Evolutionary conservation across 2,888 invertebrate genomes (phyloP).

Genomic region (Pheosia gnoma): DNA sequence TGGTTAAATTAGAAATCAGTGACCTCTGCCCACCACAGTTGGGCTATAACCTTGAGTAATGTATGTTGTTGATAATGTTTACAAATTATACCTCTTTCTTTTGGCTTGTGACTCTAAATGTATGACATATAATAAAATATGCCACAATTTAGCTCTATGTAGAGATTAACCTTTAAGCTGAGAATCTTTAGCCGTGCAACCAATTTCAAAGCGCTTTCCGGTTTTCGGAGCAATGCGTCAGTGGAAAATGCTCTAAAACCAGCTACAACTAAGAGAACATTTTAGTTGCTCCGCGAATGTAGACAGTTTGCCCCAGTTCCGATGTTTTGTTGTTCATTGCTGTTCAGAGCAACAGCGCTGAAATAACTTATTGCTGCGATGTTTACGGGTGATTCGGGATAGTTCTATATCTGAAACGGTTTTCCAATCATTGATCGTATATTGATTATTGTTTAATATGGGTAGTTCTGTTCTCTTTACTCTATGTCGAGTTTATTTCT

Average conservation of each 20-base stretch:
- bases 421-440: background rate
- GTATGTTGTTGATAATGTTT: too few species aligned
- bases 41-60: too few species aligned
- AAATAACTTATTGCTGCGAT: background rate
- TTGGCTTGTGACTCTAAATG: too few species aligned
- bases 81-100: too few species aligned
- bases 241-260: background rate
- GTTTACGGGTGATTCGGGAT: background rate
- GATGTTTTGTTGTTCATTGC: background rate
- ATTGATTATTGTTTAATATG: background rate
- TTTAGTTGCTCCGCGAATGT: background rate
- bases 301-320: slow-evolving; percentile 2
- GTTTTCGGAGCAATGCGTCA: background rate
- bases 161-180: too few species aligned
- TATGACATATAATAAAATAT: too few species aligned
- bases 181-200: too few species aligned
- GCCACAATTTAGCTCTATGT: too few species aligned
- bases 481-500: background rate
- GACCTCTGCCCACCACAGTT: too few species aligned
- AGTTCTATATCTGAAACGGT: background rate
- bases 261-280: background rate
- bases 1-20: too few species aligned
- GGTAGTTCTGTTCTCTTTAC: background rate
- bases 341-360: background rate
- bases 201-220: background rate